Evolutionary conservation across 2,113 vertebrate genomes (phyloP).

Genomic region (Sylvietta virens): DNA sequence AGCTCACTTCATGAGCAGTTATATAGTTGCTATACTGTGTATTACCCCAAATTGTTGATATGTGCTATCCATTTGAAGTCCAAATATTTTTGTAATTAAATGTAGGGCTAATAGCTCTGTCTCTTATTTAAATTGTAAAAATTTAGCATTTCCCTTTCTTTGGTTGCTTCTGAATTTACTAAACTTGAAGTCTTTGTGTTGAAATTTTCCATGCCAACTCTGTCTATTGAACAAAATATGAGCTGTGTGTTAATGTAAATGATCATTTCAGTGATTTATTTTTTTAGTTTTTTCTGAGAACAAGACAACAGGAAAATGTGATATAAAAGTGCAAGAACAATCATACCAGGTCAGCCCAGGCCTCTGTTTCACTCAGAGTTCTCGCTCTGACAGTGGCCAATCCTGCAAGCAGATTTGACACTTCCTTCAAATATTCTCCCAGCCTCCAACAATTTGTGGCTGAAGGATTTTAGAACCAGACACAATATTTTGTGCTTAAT

Average conservation of each 20-base stretch:
- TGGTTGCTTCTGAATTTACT: neutral
- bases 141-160: neutral
- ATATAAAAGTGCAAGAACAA: constrained; percentile 14
- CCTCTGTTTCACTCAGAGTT: neutral
- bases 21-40: neutral
- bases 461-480: constrained; percentile 28
- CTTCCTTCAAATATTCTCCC: constrained; percentile 8
- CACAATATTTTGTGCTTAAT: constrained; percentile 23
- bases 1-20: neutral
- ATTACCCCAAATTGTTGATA: neutral
- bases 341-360: constrained; percentile 31
- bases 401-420: neutral
- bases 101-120: neutral
- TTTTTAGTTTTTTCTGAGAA: neutral
- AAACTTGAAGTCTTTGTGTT: neutral
- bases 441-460: constrained; percentile 22
- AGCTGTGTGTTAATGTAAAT: neutral
- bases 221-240: neutral
- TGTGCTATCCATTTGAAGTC: neutral
- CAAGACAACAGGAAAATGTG: neutral
- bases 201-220: neutral
- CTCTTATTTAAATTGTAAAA: neutral
- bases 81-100: neutral
- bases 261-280: neutral
- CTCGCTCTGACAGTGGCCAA: neutral